These are phyloP conservation scores for Microcebus griseorufus DNA, from an alignment of 2,113 vertebrate genomes.

Conservation along the genomic window DNA sequence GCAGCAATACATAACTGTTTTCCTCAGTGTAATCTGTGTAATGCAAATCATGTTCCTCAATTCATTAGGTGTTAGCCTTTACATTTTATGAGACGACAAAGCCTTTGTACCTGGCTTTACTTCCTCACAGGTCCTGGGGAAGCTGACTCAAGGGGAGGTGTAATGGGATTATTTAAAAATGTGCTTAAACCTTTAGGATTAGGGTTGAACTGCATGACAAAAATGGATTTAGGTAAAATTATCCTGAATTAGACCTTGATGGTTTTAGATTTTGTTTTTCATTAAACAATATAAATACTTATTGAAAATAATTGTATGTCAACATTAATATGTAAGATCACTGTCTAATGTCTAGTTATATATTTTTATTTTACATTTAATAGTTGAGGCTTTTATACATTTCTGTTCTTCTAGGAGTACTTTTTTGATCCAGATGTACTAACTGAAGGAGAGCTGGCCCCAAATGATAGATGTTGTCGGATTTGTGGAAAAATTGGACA, in stretches of 20 bases:
- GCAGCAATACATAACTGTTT: neutral
- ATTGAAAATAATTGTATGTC: neutral
- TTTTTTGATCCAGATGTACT: slow-evolving; percentile 96
- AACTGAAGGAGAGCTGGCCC: slow-evolving; percentile 94
- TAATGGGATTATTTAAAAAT: neutral
- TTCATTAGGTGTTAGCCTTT: neutral
- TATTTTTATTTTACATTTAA: slow-evolving; percentile 13
- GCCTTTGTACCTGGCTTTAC: neutral
- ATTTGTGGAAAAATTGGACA: slow-evolving; percentile 98
- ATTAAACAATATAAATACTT: neutral
- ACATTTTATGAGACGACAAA: neutral
- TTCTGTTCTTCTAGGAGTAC: slow-evolving; percentile 88
- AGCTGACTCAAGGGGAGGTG: neutral
- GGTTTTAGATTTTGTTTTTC: neutral
- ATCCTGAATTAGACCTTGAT: neutral
- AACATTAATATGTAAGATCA: neutral
- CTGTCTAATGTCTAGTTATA: neutral
- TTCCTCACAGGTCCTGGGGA: neutral
- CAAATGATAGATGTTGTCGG: slow-evolving; percentile 96
- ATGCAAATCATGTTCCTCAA: neutral
- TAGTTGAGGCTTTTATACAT: neutral
- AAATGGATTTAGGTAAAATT: neutral
- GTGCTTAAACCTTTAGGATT: neutral
- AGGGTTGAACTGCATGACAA: neutral
- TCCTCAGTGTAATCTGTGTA: neutral